phyloP scores from a whole-genome alignment of 37 sponge, comb jelly and placozoan genomes.

The Oopsacas minuta region DNA sequence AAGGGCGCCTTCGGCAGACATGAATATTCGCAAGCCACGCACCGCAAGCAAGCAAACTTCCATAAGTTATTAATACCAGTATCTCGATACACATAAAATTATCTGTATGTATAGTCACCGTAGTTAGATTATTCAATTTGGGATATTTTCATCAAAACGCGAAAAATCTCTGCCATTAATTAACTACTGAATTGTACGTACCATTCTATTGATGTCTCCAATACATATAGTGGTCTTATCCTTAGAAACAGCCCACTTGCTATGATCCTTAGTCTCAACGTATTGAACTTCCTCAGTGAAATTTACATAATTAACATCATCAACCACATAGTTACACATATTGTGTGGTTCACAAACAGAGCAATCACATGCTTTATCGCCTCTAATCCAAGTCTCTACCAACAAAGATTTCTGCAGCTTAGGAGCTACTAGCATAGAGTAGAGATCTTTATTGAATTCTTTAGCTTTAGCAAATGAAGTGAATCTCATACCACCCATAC shows the following conservation, averaged over 20 bases:
- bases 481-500: not conserved
- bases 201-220: constrained; percentile 13
- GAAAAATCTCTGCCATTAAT: too few species aligned
- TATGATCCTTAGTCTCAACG: not conserved
- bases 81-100: too few species aligned
- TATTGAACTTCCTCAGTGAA: not conserved
- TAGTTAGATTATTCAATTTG: too few species aligned
- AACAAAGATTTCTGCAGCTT: not conserved
- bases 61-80: too few species aligned
- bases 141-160: too few species aligned
- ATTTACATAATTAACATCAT: not conserved
- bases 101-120: too few species aligned
- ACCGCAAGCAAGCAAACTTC: too few species aligned
- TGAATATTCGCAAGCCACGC: too few species aligned
- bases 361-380: not conserved
- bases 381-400: not conserved
- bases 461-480: not conserved
- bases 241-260: not conserved
- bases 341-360: not conserved
- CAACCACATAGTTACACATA: not conserved
- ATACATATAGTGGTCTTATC: not conserved
- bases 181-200: not conserved
- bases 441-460: not conserved
- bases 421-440: not conserved
- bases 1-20: too few species aligned